These are phyloP conservation scores for Palaemon carinicauda DNA, from an alignment of 1,140 invertebrate genomes.

Conservation along the genomic window DNA sequence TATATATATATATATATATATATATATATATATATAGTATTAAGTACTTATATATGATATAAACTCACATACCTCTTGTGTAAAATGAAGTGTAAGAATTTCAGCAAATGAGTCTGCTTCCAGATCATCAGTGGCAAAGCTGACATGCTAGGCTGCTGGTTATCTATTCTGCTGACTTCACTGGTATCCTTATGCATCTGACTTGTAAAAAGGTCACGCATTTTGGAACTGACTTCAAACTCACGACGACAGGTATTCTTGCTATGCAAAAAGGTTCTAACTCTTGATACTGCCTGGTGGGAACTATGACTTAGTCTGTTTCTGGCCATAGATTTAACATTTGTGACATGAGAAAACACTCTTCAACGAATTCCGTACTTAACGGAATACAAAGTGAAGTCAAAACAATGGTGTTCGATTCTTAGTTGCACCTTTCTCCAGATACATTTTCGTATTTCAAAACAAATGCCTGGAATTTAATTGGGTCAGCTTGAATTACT, in stretches of 20 bases:
- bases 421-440: conserved; percentile 9
- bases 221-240: background rate
- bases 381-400: background rate
- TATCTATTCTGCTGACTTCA: too few species aligned
- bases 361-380: background rate
- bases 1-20: background rate
- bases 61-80: background rate
- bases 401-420: background rate
- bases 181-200: background rate
- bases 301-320: background rate
- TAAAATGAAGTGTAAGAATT: background rate
- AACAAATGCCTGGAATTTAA: too few species aligned
- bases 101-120: background rate
- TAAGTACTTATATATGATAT: background rate
- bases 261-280: background rate
- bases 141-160: too few species aligned
- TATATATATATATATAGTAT: background rate
- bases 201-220: background rate
- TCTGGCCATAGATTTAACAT: background rate
- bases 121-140: too few species aligned
- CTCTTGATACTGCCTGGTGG: background rate
- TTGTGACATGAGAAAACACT: background rate
- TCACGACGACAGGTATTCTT: background rate
- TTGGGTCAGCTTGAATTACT: too few species aligned
- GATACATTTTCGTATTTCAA: conserved; percentile 5